Conservation (phyloP, 2,797 vertebrate species). For the Rhyacichthys aspro region DNA sequence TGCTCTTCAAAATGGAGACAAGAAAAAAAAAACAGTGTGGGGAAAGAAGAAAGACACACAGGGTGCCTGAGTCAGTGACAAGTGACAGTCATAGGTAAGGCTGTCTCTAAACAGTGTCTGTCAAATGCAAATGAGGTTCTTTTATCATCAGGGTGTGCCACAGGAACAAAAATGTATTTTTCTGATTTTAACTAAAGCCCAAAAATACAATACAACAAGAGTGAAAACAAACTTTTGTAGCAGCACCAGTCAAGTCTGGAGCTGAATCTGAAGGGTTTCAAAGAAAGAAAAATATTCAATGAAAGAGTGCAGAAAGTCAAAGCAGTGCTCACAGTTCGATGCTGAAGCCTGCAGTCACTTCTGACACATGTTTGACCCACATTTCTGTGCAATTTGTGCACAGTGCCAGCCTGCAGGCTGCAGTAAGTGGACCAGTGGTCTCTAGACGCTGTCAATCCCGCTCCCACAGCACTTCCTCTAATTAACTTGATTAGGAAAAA, state of each 20-base stretch:
- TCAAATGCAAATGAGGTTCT: constrained; percentile 20
- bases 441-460: constrained; percentile 57
- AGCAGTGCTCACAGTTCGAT: neutral
- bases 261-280: constrained; percentile 9
- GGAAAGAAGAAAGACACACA: constrained; percentile 32
- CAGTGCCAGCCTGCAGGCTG: constrained; percentile 57
- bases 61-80: constrained; percentile 36
- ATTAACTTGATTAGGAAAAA: constrained; percentile 80
- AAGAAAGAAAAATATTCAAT: constrained; percentile 26
- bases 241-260: constrained; percentile 11
- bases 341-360: constrained; percentile 32
- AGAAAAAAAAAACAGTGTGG: constrained; percentile 20
- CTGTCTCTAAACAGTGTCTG: constrained; percentile 10
- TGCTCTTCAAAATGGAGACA: constrained; percentile 52
- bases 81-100: constrained; percentile 25
- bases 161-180: constrained; percentile 5
- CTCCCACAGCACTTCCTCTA: constrained; percentile 67
- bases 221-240: constrained; percentile 18
- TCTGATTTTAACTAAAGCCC: constrained; percentile 5
- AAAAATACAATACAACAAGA: constrained; percentile 13
- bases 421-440: constrained; percentile 63
- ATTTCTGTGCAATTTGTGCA: constrained; percentile 41
- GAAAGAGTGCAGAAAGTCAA: constrained; percentile 30
- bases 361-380: constrained; percentile 59
- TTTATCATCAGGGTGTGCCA: neutral